Percentiles rank a stretch among this genome's conserved stretches.
phyloP scores from a whole-genome alignment of 2,113 vertebrate genomes.

The Mus spicilegus region DNA sequence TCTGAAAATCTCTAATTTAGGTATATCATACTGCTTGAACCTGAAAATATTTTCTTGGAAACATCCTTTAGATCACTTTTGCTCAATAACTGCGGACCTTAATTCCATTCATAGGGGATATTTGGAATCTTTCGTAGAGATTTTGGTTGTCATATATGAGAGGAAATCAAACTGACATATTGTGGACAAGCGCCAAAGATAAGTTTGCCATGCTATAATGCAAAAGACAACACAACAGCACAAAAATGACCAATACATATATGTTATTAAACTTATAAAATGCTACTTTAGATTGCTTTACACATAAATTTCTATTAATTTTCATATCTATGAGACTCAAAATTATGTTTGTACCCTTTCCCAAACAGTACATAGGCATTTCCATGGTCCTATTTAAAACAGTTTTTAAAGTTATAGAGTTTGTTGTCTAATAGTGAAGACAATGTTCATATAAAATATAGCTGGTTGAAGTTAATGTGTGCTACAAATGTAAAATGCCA shows the following conservation, averaged over 20 bases:
- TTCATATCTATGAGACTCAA: background rate
- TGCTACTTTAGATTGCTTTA: background rate
- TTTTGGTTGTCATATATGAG: background rate
- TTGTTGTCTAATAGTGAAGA: background rate
- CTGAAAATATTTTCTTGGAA: background rate
- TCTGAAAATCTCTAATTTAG: background rate
- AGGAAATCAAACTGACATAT: background rate
- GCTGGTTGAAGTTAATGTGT: background rate
- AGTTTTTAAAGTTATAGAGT: constrained; percentile 21
- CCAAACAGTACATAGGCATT: background rate
- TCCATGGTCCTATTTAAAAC: background rate
- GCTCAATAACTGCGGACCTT: background rate
- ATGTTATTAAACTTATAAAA: background rate
- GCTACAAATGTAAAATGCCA: background rate
- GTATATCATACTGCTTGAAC: background rate
- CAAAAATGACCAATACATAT: background rate
- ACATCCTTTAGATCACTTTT: constrained; percentile 17
- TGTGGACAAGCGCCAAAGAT: background rate
- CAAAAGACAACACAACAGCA: background rate
- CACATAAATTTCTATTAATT: background rate
- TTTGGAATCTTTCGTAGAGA: background rate
- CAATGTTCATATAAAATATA: background rate
- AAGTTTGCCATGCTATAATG: background rate
- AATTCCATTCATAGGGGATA: too few relatives aligned
- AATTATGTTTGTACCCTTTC: background rate